Evolutionary conservation across 1,140 invertebrate genomes (phyloP).

Genomic region (Bombus pyrosoma): DNA sequence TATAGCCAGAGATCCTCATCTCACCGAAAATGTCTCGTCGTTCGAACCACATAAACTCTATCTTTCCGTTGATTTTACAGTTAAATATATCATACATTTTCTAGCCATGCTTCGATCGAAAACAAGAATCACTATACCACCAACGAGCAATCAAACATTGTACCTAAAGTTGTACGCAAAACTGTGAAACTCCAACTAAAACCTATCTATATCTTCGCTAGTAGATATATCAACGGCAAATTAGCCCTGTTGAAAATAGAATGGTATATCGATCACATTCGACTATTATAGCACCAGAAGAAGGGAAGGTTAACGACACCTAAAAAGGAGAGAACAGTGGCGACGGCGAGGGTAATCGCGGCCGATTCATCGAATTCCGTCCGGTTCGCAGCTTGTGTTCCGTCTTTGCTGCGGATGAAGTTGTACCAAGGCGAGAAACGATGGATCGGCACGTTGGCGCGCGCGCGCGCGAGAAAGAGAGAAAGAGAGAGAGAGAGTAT

Average conservation of each 20-base stretch:
- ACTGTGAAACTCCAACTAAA: too few relatives aligned
- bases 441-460: background rate
- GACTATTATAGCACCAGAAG: background rate
- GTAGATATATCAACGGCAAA: background rate
- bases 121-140: too few relatives aligned
- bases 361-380: constrained; percentile 28
- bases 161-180: too few relatives aligned
- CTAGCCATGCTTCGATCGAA: too few relatives aligned
- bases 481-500: background rate
- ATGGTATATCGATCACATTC: background rate
- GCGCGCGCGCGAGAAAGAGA: background rate
- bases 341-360: background rate
- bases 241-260: background rate
- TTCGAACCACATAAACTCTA: background rate
- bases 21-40: background rate
- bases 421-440: constrained; percentile 31
- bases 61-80: too few relatives aligned
- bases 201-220: background rate
- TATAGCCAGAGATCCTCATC: too few relatives aligned
- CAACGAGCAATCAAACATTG: too few relatives aligned
- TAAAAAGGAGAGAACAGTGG: background rate
- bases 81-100: too few relatives aligned
- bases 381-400: background rate
- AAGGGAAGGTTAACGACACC: background rate
- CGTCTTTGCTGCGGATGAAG: constrained; percentile 28